Evolutionary conservation across 2,113 vertebrate genomes (phyloP).

Genomic region (Platichthys stellatus): DNA sequence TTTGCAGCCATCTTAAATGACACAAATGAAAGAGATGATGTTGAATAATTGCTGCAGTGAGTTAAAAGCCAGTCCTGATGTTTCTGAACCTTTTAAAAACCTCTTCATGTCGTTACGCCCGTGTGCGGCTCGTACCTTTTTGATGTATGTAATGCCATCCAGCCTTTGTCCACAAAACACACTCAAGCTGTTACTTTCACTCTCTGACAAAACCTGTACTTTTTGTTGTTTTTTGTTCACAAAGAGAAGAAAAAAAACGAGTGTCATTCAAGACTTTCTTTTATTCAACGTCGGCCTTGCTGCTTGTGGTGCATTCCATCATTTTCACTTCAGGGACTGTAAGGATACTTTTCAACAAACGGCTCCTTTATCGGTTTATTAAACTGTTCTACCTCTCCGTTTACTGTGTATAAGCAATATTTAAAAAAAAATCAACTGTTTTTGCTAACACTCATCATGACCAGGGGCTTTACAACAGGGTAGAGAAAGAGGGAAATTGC

Average conservation of each 20-base stretch:
- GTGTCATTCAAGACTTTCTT: neutral
- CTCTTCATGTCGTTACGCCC: neutral
- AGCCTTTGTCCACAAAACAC: conserved; percentile 8
- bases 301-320: neutral
- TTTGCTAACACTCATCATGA: too few species aligned
- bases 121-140: neutral
- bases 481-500: too few species aligned
- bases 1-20: neutral
- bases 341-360: neutral
- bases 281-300: neutral
- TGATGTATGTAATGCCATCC: conserved; percentile 3
- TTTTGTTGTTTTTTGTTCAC: neutral
- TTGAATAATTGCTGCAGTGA: neutral
- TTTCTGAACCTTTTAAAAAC: conserved; percentile 21
- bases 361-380: neutral
- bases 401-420: neutral
- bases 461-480: too few species aligned
- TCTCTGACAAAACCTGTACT: neutral
- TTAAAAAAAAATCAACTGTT: too few species aligned
- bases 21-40: neutral
- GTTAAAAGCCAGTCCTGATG: neutral
- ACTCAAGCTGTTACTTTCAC: conserved; percentile 1
- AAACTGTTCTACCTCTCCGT: neutral
- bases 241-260: neutral
- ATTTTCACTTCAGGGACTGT: neutral